These are phyloP conservation scores for Abrostola triplasia DNA, from an alignment of 2,888 invertebrate genomes.

Conservation along the genomic window DNA sequence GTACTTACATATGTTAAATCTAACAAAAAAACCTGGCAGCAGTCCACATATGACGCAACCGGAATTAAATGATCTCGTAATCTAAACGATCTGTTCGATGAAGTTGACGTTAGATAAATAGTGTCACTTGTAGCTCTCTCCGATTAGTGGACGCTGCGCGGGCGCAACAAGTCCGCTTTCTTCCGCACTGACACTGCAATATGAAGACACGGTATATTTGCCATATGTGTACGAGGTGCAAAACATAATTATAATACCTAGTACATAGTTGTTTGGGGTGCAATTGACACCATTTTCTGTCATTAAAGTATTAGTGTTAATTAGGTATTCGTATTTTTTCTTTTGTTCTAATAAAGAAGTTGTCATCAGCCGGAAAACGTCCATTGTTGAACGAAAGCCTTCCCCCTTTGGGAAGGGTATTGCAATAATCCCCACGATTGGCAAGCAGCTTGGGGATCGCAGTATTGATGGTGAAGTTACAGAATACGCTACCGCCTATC, in stretches of 20 bases:
- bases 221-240: background rate
- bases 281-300: too few relatives aligned
- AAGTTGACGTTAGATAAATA: slow-evolving; percentile 51
- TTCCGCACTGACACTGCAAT: slow-evolving; percentile 40
- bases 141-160: slow-evolving; percentile 37
- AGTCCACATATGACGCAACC: slow-evolving; percentile 53
- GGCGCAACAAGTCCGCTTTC: slow-evolving; percentile 59
- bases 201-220: background rate
- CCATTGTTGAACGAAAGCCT: too few relatives aligned
- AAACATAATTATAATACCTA: background rate
- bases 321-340: too few relatives aligned
- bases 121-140: slow-evolving; percentile 57
- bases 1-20: background rate
- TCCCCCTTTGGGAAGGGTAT: too few relatives aligned
- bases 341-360: too few relatives aligned
- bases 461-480: too few relatives aligned
- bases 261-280: background rate
- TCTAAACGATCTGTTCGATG: slow-evolving; percentile 39
- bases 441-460: too few relatives aligned
- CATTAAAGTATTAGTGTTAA: too few relatives aligned
- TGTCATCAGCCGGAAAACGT: too few relatives aligned
- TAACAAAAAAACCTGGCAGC: slow-evolving; percentile 5
- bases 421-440: too few relatives aligned
- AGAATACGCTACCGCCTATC: too few relatives aligned
- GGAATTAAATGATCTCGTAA: slow-evolving; percentile 50